Evolutionary conservation across 2,113 vertebrate species (phyloP), one percentile per base, ranked within the genome.

Genomic region (Stercorarius parasiticus): DNA sequence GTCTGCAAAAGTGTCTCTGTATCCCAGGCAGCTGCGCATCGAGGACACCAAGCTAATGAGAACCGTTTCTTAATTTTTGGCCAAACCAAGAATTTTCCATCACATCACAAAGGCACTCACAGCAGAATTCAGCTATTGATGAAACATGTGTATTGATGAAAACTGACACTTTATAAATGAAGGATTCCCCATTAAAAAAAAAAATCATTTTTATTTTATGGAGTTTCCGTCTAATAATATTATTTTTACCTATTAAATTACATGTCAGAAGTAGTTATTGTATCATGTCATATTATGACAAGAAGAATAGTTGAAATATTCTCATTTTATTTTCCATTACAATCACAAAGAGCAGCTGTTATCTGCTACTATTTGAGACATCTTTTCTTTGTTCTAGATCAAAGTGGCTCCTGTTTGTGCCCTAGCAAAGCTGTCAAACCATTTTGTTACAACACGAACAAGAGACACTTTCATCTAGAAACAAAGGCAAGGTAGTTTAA

Each of bases 231-330:
- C 42, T 85, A 80, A 72, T 55, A 86, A 90, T 65, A 82, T 87
- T 94, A 81, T 89, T 96, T 96, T 86, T 87, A 82, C 70, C 83
- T 67, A 66, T 89, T 77, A 88, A 92, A 73, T 86, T 71, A 25
- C 77, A 43, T 94, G 89, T 95, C 94, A 96, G 91, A 56, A 86
- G 69, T n/a, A 92, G 80, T 92, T 77, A 83, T 55, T 94, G 81
- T 87, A 82, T 90, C 95, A 52, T 96, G 93, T 93, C 95, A 95
- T 95, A 91, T 94, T 96, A 82, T 97, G 95, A 95, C 96, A 96
- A 52, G 94, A 81, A 43, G 92, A 82, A 94, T 89, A 87, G 91
- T 82, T 79, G 91, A 91, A 94, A 92, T 84, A 94, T 52, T 94
- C 93, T 91, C 80, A 5, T 86, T 95, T 93, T 96, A 93, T 93